Evolutionary conservation across 2,888 invertebrate genomes (phyloP).

Genomic region (Dryomyza anilis): DNA sequence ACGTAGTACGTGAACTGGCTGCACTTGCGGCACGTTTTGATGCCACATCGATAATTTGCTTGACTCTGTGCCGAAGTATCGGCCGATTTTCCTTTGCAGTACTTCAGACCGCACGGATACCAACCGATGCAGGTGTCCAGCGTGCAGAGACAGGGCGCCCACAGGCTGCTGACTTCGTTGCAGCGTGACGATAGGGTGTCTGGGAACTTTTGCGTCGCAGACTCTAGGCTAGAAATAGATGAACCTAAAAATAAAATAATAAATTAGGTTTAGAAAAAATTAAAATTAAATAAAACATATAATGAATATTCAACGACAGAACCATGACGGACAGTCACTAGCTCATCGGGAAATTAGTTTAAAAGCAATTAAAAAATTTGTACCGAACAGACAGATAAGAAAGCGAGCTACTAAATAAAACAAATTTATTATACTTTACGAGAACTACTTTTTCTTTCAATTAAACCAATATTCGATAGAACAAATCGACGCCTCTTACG

Average conservation of each 20-base stretch:
- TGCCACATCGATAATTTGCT: conserved; percentile 88
- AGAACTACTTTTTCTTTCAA: no score
- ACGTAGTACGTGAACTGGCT: conserved; percentile 87
- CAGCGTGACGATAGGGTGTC: conserved; percentile 64
- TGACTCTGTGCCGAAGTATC: conserved; percentile 60
- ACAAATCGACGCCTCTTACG: no score
- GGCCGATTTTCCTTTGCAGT: conserved; percentile 83
- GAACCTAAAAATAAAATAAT: conserved; percentile 63
- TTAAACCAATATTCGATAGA: no score
- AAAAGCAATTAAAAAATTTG: not conserved
- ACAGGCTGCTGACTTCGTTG: conserved; percentile 70
- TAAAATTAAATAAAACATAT: not conserved
- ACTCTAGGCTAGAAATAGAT: conserved; percentile 73
- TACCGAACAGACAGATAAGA: not conserved
- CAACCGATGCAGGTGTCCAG: conserved; percentile 90
- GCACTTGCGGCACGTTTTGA: conserved; percentile 92
- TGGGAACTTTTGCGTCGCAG: conserved; percentile 76
- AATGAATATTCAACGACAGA: no score
- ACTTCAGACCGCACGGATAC: conserved; percentile 95
- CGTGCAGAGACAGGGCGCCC: conserved; percentile 82
- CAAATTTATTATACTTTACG: no score
- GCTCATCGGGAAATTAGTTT: no score
- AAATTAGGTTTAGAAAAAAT: not conserved
- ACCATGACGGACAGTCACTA: no score
- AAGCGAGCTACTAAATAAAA: not conserved